phyloP scores from a whole-genome alignment of 1,140 invertebrate species.

The Zophobas atratus region DNA sequence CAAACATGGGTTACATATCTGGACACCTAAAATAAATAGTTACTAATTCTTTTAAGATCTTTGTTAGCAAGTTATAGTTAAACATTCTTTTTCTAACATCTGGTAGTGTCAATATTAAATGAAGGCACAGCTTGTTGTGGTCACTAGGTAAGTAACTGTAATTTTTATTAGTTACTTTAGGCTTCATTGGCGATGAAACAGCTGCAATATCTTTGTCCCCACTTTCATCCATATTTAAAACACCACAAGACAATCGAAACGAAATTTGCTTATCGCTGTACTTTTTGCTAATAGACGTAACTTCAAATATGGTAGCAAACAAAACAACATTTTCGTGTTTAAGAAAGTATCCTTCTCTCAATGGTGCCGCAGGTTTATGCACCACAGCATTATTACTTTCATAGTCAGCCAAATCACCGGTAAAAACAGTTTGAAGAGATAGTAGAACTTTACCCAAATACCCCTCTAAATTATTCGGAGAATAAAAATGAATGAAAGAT shows the following conservation, averaged over 20 bases:
- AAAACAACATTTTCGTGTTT: slow-evolving; percentile 65
- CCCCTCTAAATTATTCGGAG: slow-evolving; percentile 69
- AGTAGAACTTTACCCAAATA: slow-evolving; percentile 74
- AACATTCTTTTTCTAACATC: slow-evolving; percentile 87
- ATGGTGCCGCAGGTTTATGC: background rate
- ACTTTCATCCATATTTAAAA: slow-evolving; percentile 10
- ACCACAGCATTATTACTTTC: background rate
- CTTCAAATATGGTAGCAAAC: slow-evolving; percentile 60
- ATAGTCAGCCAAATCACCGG: background rate
- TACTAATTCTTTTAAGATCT: slow-evolving; percentile 84
- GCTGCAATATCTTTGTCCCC: background rate
- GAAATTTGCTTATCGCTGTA: slow-evolving; percentile 58
- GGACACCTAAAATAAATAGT: slow-evolving; percentile 50
- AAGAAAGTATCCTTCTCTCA: background rate
- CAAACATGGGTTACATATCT: slow-evolving; percentile 20
- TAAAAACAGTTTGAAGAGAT: slow-evolving; percentile 70
- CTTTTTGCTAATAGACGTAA: slow-evolving; percentile 58
- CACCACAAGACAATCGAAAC: slow-evolving; percentile 61
- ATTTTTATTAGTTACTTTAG: slow-evolving; percentile 69
- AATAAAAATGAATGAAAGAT: slow-evolving; percentile 80
- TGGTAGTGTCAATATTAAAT: slow-evolving; percentile 82
- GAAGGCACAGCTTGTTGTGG: slow-evolving; percentile 87
- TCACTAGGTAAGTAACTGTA: slow-evolving; percentile 86
- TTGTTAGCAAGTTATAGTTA: slow-evolving; percentile 86
- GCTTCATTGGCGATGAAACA: slow-evolving; percentile 25